Percentiles rank a stretch among this genome's conserved stretches.
phyloP scores from a whole-genome alignment of 1,140 invertebrate species.

The Papilio aristodemus region DNA sequence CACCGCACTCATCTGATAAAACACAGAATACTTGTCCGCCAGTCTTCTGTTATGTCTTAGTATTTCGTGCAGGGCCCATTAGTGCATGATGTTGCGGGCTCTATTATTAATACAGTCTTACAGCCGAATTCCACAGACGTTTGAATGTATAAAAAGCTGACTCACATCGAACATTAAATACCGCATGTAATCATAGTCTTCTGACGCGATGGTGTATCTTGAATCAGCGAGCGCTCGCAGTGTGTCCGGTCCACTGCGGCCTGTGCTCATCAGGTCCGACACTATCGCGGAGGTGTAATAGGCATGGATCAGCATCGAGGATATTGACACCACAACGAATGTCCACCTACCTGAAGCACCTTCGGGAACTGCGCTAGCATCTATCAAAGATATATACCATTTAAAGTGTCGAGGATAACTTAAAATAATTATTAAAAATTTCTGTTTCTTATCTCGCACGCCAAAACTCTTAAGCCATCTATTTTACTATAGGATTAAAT shows the following conservation, averaged over 20 bases:
- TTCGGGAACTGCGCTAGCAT: conserved; percentile 61
- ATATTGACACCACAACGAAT: conserved; percentile 58
- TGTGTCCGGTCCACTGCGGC: conserved; percentile 55
- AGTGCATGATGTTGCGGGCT: too few species aligned
- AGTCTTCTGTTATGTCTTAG: too few species aligned
- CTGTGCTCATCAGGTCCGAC: conserved; percentile 62
- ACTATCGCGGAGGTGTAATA: conserved; percentile 70
- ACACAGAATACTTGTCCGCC: too few species aligned
- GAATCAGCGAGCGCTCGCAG: conserved; percentile 58
- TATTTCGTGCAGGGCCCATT: too few species aligned
- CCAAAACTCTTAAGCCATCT: too few species aligned
- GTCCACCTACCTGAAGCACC: conserved; percentile 58
- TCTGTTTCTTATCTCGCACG: too few species aligned
- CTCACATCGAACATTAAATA: conserved; percentile 65
- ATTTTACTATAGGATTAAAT: too few species aligned
- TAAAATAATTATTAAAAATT: too few species aligned
- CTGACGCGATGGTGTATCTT: conserved; percentile 58
- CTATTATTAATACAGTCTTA: too few species aligned
- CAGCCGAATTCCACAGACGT: too few species aligned
- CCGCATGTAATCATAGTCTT: conserved; percentile 65
- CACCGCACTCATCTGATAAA: too few species aligned
- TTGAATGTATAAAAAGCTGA: conserved; percentile 28
- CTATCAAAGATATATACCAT: conserved; percentile 37
- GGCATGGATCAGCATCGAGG: conserved; percentile 65
- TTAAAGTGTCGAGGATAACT: too few species aligned